These are phyloP conservation scores for Forbesichthys papilliferus DNA, from an alignment of 2,113 vertebrate genomes.

Conservation along the genomic window DNA sequence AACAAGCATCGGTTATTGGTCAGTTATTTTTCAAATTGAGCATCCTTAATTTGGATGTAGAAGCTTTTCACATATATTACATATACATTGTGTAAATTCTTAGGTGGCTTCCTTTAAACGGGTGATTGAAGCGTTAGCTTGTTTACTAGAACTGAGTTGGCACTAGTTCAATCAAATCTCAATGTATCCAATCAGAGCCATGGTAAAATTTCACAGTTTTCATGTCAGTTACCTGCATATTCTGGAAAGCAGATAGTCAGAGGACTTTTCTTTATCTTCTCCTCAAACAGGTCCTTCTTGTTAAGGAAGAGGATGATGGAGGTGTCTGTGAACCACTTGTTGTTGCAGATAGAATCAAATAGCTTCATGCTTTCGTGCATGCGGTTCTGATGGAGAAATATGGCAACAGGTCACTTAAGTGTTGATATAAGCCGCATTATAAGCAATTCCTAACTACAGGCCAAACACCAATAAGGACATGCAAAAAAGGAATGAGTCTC, in stretches of 20 bases:
- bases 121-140: too few relatives aligned
- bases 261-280: slow-evolving; percentile 96
- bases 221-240: slow-evolving; percentile 83
- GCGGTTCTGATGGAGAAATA: slow-evolving; percentile 82
- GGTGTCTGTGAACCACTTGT: slow-evolving; percentile 99
- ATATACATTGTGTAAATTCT: too few relatives aligned
- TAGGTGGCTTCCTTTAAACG: too few relatives aligned
- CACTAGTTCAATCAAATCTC: too few relatives aligned
- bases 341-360: slow-evolving; percentile 99
- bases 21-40: too few relatives aligned
- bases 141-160: too few relatives aligned
- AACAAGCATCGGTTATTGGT: too few relatives aligned
- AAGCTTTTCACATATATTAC: too few relatives aligned
- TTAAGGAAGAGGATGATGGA: slow-evolving; percentile 99
- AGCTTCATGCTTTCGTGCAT: slow-evolving; percentile 99
- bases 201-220: neutral
- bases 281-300: slow-evolving; percentile 99
- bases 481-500: slow-evolving; percentile 33
- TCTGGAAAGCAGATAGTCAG: slow-evolving; percentile 98
- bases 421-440: neutral
- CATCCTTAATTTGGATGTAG: too few relatives aligned
- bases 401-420: too few relatives aligned
- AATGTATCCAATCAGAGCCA: too few relatives aligned
- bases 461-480: neutral
- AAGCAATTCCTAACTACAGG: neutral